Conservation (phyloP, 2,113 vertebrate species). For the Neomonachus schauinslandi region DNA sequence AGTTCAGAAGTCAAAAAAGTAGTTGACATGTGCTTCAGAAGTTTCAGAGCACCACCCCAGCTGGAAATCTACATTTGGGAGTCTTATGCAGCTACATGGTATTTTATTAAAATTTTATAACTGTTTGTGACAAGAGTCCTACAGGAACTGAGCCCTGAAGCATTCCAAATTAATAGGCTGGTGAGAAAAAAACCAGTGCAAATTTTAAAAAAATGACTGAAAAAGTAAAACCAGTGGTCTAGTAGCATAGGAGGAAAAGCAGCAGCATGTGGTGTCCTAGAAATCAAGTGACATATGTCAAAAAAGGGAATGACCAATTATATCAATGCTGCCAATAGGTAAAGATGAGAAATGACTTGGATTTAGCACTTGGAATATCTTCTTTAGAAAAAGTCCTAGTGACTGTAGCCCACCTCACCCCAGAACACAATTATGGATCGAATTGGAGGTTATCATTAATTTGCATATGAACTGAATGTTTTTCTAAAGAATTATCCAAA, state of each 20-base stretch:
- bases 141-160: not conserved
- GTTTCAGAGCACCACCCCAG: not conserved
- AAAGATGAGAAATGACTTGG: not conserved
- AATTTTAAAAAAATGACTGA: not conserved
- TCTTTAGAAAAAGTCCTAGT: not conserved
- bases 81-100: not conserved
- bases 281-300: not conserved
- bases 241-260: not conserved
- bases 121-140: not conserved
- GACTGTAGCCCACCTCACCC: not conserved
- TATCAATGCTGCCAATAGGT: not conserved
- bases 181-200: not conserved
- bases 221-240: not conserved
- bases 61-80: not conserved
- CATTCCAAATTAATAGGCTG: not conserved
- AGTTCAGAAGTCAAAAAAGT: not conserved
- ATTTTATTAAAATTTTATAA: constrained; percentile 1
- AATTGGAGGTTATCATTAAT: not conserved
- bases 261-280: not conserved
- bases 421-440: not conserved
- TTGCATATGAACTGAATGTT: not conserved
- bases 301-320: not conserved
- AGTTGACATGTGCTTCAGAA: not conserved
- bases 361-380: not conserved
- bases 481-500: constrained; percentile 31